These are phyloP conservation scores for Heterocephalus glaber DNA, from an alignment of 2,113 vertebrate genomes.

Conservation along the genomic window DNA sequence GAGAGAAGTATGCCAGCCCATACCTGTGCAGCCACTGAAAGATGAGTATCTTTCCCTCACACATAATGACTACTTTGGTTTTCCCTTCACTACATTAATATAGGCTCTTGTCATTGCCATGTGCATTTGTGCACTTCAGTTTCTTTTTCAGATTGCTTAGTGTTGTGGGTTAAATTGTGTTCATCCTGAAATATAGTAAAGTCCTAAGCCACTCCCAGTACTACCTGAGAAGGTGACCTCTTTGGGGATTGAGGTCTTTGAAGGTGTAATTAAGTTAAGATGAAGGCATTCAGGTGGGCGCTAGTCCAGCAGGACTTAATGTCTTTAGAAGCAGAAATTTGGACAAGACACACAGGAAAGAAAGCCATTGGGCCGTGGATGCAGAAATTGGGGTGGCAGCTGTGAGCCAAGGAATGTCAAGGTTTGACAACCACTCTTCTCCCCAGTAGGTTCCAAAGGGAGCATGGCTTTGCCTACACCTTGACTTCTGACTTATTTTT, in stretches of 20 bases:
- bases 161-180: background rate
- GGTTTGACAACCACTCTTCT: background rate
- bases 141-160: background rate
- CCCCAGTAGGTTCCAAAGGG: background rate
- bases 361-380: rapidly evolving
- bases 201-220: background rate
- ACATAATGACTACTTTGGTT: rapidly evolving
- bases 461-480: background rate
- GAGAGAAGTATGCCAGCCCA: background rate
- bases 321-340: background rate
- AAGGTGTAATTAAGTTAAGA: background rate
- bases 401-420: background rate
- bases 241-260: constrained; percentile 7
- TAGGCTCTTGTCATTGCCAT: background rate
- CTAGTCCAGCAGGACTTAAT: too few species aligned
- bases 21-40: background rate
- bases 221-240: background rate
- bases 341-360: background rate
- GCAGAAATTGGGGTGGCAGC: background rate
- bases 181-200: background rate
- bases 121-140: background rate
- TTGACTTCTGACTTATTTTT: background rate
- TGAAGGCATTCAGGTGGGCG: background rate
- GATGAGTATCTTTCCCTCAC: background rate
- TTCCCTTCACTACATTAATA: background rate